These are phyloP conservation scores for Morphnarchus princeps DNA, from an alignment of 2,113 vertebrate species.

Conservation along the genomic window DNA sequence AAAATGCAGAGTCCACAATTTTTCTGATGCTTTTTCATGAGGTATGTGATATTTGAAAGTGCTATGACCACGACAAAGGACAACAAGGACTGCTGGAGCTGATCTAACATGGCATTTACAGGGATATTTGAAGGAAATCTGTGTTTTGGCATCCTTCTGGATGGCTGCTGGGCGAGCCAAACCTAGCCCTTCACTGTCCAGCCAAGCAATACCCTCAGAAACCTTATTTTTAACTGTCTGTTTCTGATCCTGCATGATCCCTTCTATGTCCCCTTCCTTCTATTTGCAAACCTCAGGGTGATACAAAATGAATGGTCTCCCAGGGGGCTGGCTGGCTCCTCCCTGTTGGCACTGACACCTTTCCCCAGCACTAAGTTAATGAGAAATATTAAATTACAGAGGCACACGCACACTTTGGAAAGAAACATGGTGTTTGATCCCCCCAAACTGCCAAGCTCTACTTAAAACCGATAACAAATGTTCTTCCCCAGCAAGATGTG, in stretches of 20 bases:
- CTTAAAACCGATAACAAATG: conserved; percentile 59
- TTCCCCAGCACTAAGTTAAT: not conserved
- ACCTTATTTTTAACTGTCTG: not conserved
- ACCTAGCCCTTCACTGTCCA: not conserved
- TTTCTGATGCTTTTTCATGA: not conserved
- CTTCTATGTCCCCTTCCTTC: not conserved
- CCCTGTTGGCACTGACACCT: not conserved
- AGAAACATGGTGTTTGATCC: conserved; percentile 25
- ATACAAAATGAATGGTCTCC: not conserved
- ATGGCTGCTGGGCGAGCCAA: not conserved
- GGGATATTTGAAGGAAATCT: not conserved
- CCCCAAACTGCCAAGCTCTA: conserved; percentile 29
- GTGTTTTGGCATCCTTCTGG: not conserved
- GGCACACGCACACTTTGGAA: not conserved
- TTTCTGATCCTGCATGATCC: not conserved
- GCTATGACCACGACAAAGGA: not conserved
- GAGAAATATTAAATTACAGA: conserved; percentile 47
- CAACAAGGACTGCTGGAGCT: not conserved
- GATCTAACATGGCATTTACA: not conserved
- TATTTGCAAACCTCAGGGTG: not conserved
- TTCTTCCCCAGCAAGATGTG: conserved; percentile 60
- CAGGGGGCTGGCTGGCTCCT: not conserved
- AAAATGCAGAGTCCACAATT: not conserved
- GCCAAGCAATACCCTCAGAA: not conserved
- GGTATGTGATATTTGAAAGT: not conserved